Evolutionary conservation across 2,888 invertebrate species (phyloP).

Genomic region (Melanophora roralis): DNA sequence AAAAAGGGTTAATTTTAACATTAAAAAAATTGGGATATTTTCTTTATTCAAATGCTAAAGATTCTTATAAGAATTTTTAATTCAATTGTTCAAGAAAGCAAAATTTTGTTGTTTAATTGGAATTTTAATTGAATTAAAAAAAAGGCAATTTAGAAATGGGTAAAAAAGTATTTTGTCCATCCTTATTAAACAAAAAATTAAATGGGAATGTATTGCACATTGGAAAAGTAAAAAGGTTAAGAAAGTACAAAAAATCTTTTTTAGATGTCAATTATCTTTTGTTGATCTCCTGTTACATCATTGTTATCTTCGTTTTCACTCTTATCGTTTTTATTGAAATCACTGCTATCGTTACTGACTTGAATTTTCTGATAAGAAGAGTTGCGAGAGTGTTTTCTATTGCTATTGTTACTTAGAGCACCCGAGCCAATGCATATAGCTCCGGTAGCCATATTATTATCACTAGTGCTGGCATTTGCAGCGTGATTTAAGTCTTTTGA

Average conservation of each 20-base stretch:
- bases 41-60: too few species aligned
- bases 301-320: slow-evolving; percentile 64
- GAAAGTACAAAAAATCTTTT: neutral
- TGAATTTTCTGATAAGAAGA: slow-evolving; percentile 76
- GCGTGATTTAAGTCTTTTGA: slow-evolving; percentile 78
- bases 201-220: slow-evolving; percentile 53
- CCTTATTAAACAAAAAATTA: neutral
- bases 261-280: slow-evolving; percentile 50
- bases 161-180: too few species aligned
- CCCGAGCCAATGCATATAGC: slow-evolving; percentile 19
- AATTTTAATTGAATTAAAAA: too few species aligned
- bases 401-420: slow-evolving; percentile 21
- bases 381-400: slow-evolving; percentile 69
- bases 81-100: too few species aligned
- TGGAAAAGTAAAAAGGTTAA: neutral
- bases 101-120: too few species aligned
- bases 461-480: slow-evolving; percentile 10
- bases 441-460: slow-evolving; percentile 21
- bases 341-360: slow-evolving; percentile 76
- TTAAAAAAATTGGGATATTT: too few species aligned
- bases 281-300: slow-evolving; percentile 29
- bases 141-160: too few species aligned
- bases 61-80: too few species aligned
- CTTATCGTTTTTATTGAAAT: slow-evolving; percentile 67
- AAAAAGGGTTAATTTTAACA: too few species aligned